Base-by-base conservation (phyloP, 2,113 vertebrate species). In the Lipophrys pholis region DNA sequence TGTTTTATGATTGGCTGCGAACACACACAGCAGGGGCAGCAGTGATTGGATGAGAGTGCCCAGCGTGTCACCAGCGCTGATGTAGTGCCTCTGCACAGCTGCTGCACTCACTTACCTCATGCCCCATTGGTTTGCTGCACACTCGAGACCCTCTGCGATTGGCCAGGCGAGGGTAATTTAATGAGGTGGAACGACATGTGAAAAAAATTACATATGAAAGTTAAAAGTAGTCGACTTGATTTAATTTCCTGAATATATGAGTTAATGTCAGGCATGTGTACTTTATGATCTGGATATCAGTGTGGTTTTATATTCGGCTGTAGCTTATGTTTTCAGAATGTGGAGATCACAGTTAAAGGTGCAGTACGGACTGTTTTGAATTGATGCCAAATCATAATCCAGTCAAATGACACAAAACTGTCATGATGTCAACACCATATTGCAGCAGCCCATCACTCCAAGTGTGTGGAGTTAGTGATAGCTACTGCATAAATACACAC, bases 1-100 rank as follows among this genome's bases (percentile, higher is more conserved):
- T 60, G 70, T 71, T 81, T 82, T 76, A 63, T 81, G 78, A 85
- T 87, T 84, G 85, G 78, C 53, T 70, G 73, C 3, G 61, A 72
- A 73, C 49, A 8, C 73, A 68, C 84, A 30, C 83, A 81, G 88
- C 81, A 64, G 70, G 83, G 72, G 53, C 49, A 8, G 79, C 58
- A 10, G 77, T 85, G 86, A 84, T 89, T 86, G 85, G 86, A 80
- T 73, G 82, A 75, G 67, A 75, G 17, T 14, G 21, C 80, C 16
- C 76, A 74, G 67, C 51, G 7, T 79, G 83, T 66, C 48, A 56
- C 64, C 55, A 0, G 43, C 6, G 43, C 69, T 85, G 85, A 78
- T 75, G 62, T 46, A 68, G 76, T 59, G 64, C 69, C 59, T 69
- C 81, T 55, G 59, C 71, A 30, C 58, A 78, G 68, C 77, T 66